Conservation (phyloP, 2,113 vertebrate genomes). For the Leucopsar rothschildi region DNA sequence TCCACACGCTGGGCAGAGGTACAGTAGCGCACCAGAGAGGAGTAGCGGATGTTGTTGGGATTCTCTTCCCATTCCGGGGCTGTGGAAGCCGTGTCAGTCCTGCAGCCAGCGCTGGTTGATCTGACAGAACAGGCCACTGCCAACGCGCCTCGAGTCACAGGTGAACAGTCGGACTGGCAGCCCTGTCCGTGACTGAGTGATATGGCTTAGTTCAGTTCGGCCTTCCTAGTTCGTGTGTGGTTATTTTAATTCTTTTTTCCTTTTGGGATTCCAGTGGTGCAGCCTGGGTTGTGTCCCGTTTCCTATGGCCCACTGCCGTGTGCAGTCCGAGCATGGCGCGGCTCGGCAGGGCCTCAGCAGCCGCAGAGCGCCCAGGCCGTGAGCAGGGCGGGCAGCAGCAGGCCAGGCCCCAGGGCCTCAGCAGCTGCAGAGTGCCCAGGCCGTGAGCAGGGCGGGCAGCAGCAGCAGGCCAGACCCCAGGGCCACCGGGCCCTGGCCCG, state of each 20-base stretch:
- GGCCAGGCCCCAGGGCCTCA: too few relatives aligned
- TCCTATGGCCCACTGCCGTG: too few relatives aligned
- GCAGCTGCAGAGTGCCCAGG: too few relatives aligned
- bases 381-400: conserved; percentile 68
- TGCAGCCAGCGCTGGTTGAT: conserved; percentile 38
- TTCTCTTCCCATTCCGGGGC: neutral
- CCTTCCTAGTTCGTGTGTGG: conserved; percentile 43
- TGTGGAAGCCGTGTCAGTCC: conserved; percentile 44
- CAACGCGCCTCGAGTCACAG: conserved; percentile 65
- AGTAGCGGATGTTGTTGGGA: conserved; percentile 30
- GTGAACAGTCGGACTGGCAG: conserved; percentile 68
- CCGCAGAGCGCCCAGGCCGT: conserved; percentile 1
- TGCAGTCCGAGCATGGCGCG: too few relatives aligned
- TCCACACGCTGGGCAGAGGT: conserved; percentile 68
- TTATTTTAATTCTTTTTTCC: neutral
- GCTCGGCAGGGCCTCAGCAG: too few relatives aligned
- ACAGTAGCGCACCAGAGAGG: conserved; percentile 41
- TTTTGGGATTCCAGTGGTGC: neutral
- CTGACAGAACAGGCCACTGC: conserved; percentile 68
- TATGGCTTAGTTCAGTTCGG: conserved; percentile 90
- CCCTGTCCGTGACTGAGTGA: conserved; percentile 69
- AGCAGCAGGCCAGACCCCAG: conserved; percentile 16
- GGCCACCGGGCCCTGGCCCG: conserved; percentile 44
- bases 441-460: too few relatives aligned
- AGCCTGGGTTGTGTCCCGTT: neutral